Evolutionary conservation across 2,888 invertebrate species (phyloP), one percentile per base, ranked within the genome.

Genomic region (Apotomis capreana): DNA sequence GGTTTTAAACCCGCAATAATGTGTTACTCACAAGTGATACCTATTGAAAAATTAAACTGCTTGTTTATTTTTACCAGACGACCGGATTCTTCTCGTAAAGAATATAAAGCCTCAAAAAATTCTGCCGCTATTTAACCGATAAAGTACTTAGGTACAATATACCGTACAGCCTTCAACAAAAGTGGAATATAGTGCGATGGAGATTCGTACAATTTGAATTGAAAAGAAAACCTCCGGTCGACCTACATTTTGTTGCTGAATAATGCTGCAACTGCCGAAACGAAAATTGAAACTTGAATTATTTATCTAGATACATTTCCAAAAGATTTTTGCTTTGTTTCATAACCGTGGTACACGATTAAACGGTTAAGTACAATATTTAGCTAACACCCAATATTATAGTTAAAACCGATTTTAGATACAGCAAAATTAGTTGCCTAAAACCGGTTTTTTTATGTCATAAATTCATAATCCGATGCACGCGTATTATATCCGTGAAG

Each of bases 101-200:
- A 49, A 61, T 61, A 49, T 3, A 9, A 54, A 10, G n/a, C 15
- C 46, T 46, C 46, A 57, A 57, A 8, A 8, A 46, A 46, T 44
- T 65, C 12, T 4, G 8, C 12, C 54, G 15, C 40, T 44, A 63
- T 64, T 13, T 26, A 65, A 55, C 26, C 64, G 40, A 54, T 12
- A 65, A 57, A 65, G 13, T 44, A 54, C 54, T 54, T 44, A n/a
- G n/a, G n/a, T n/a, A 44, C 44, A 55, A 52, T 62, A 49, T 62
- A 62, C 8, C 62, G 26, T 51, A 13, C n/a, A 9, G 10, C 3
- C 86, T 79, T 49, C 49, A 80, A 75, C 70, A 76, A 76, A 76
- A 77, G 36, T 10, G 44, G 44, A 6, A 55, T 37, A 36, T 62
- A 68, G 60, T 37, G 51, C 60, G 54, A 36, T 62, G 54, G 26